phyloP scores from a whole-genome alignment of 2,113 vertebrate species.

The Bos indicus region DNA sequence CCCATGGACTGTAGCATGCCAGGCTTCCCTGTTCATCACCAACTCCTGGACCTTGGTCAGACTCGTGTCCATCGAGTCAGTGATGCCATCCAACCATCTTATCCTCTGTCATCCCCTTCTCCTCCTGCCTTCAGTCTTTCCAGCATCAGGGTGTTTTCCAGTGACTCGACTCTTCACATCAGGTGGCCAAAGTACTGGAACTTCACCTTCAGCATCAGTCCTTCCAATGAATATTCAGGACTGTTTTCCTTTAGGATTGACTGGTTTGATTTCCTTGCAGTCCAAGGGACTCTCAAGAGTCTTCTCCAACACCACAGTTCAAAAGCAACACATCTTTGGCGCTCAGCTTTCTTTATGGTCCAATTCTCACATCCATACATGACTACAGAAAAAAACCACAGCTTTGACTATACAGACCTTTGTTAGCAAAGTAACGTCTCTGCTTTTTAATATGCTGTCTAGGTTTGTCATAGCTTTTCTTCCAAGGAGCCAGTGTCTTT shows the following conservation, averaged over 20 bases:
- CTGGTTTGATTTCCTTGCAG: not conserved
- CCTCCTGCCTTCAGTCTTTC: not conserved
- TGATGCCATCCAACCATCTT: not conserved
- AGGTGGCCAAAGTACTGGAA: not conserved
- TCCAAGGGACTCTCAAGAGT: not conserved
- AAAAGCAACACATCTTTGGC: not conserved
- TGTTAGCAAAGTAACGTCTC: not conserved
- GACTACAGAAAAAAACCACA: not conserved
- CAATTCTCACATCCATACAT: not conserved
- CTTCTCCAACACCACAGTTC: not conserved
- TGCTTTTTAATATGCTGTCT: not conserved
- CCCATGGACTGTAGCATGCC: not conserved
- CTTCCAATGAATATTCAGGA: not conserved
- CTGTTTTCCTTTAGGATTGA: not conserved
- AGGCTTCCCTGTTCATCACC: not conserved
- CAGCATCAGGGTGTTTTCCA: not conserved
- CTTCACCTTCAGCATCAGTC: not conserved
- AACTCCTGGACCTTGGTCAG: not conserved
- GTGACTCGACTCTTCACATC: not conserved
- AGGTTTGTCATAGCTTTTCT: not conserved
- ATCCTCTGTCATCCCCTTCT: not conserved
- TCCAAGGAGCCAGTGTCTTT: not conserved
- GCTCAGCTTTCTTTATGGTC: not conserved
- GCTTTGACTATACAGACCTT: not conserved
- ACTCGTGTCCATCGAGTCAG: accelerated